Conservation (phyloP, 2,113 vertebrate species). For the Nycticryphes semicollaris region DNA sequence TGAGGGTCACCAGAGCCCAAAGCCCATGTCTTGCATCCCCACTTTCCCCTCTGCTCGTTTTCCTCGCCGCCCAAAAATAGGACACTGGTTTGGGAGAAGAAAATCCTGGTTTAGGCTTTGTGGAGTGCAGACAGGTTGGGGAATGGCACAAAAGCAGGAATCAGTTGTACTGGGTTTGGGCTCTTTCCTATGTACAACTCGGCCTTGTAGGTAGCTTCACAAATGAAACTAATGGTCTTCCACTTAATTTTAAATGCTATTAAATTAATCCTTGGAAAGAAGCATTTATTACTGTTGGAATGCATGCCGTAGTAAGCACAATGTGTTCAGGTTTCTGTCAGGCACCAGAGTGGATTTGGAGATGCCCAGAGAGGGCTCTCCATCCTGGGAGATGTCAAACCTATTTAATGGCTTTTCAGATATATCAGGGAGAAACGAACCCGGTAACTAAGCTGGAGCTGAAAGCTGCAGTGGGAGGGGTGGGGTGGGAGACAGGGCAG, state of each 20-base stretch:
- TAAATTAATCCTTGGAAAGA: background rate
- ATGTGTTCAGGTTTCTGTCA: background rate
- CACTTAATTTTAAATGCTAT: background rate
- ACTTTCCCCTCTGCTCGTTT: fast-evolving
- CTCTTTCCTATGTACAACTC: background rate
- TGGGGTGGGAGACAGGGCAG: background rate
- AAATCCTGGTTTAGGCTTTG: background rate
- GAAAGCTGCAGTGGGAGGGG: background rate
- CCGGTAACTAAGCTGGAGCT: background rate
- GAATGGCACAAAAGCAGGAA: background rate
- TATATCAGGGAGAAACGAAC: background rate
- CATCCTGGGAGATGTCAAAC: background rate
- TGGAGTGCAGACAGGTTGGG: background rate
- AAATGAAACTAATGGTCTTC: background rate
- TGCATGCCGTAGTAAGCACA: background rate
- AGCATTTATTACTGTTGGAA: background rate
- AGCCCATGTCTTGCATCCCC: background rate
- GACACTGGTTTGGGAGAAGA: background rate
- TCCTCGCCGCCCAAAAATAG: background rate
- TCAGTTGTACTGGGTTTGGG: background rate
- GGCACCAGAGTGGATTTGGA: background rate
- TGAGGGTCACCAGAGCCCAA: background rate
- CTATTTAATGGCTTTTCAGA: background rate
- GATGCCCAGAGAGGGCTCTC: background rate
- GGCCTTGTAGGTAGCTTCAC: background rate